Percentiles rank a stretch among this genome's conserved stretches.
Evolutionary conservation across 2,888 invertebrate species (phyloP).

Genomic region (Dexiosoma caninum): DNA sequence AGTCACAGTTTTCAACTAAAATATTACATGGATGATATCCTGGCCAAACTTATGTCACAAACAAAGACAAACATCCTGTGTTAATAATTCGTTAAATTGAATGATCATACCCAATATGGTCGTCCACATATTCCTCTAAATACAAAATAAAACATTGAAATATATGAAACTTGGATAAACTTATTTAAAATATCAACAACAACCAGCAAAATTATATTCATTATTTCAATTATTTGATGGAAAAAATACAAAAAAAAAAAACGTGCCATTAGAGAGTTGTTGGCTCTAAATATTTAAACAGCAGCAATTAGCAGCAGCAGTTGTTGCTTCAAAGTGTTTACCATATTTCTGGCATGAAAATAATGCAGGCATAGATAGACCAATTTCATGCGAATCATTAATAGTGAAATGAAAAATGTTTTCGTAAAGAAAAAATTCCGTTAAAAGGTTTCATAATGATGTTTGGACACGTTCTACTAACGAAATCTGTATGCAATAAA

Average conservation of each 20-base stretch:
- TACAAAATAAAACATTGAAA: too few species aligned
- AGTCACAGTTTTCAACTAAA: too few species aligned
- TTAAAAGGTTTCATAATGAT: conserved; percentile 52
- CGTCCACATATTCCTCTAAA: too few species aligned
- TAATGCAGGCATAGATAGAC: conserved; percentile 1
- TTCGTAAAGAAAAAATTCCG: background rate
- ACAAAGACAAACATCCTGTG: too few species aligned
- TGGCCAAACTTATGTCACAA: too few species aligned
- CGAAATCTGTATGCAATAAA: conserved; percentile 28
- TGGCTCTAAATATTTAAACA: conserved; percentile 28
- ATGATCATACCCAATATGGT: too few species aligned
- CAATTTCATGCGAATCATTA: background rate
- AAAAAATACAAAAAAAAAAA: background rate
- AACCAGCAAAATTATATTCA: conserved; percentile 1
- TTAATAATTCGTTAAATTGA: too few species aligned
- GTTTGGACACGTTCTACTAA: conserved; percentile 56
- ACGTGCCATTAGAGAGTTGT: background rate
- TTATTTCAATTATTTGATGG: conserved; percentile 46
- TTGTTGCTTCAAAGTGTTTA: background rate
- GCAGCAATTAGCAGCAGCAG: conserved; percentile 8
- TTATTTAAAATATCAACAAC: conserved; percentile 4
- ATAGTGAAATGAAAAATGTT: background rate
- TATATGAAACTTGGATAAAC: too few species aligned
- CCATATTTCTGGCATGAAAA: conserved; percentile 31
- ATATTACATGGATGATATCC: too few species aligned